Conservation (phyloP, 2,888 invertebrate species). For the Stegana nigrithorax region DNA sequence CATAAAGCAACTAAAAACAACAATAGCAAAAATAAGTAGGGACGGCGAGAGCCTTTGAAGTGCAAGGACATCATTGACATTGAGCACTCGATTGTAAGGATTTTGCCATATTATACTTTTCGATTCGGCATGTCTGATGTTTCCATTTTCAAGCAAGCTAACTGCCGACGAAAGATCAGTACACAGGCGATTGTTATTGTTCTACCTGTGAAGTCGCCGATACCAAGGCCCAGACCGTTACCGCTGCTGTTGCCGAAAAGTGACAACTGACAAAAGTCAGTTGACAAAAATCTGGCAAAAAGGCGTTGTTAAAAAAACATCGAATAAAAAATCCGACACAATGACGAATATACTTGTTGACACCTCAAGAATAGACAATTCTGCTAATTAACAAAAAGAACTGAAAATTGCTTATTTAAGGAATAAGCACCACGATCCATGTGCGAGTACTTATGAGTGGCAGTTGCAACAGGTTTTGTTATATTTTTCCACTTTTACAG, state of each 20-base stretch:
- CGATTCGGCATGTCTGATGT: constrained; percentile 39
- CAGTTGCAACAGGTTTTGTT: too few species aligned
- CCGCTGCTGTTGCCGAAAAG: constrained; percentile 45
- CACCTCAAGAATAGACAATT: constrained; percentile 57
- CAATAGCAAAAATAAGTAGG: too few species aligned
- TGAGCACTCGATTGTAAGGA: constrained; percentile 50
- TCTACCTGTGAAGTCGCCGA: constrained; percentile 4
- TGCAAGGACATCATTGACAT: constrained; percentile 44
- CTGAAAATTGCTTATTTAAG: constrained; percentile 20
- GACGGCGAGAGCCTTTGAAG: constrained; percentile 51
- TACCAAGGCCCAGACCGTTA: too few species aligned
- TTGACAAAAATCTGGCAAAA: constrained; percentile 21
- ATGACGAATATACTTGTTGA: constrained; percentile 60
- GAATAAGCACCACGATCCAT: too few species aligned
- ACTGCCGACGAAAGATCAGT: neutral
- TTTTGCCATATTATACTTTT: constrained; percentile 63
- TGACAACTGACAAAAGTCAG: constrained; percentile 36
- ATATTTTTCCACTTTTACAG: too few species aligned
- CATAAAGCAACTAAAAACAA: too few species aligned
- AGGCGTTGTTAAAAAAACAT: constrained; percentile 29
- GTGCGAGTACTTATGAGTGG: too few species aligned
- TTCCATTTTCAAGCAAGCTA: constrained; percentile 24
- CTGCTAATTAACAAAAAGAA: constrained; percentile 52
- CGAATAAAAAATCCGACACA: constrained; percentile 34
- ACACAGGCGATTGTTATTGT: neutral